Evolutionary conservation across 1,140 invertebrate genomes (phyloP).

Genomic region (Aphis craccivora): DNA sequence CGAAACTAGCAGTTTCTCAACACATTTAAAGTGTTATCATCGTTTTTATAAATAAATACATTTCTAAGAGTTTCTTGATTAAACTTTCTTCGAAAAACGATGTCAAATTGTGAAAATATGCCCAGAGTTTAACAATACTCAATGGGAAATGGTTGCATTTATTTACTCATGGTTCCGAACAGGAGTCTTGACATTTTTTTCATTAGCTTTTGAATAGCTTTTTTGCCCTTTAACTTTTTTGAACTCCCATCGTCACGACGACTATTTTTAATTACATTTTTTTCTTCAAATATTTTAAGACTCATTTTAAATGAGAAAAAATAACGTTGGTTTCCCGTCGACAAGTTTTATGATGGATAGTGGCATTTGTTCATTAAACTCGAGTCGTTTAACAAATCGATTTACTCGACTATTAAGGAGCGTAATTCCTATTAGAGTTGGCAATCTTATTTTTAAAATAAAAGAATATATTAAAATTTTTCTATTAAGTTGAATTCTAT

Average conservation of each 20-base stretch:
- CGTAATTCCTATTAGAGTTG: not conserved
- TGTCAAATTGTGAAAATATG: not conserved
- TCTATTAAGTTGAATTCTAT: not conserved
- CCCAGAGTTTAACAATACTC: not conserved
- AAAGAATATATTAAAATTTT: not conserved
- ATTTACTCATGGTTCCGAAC: constrained; percentile 25
- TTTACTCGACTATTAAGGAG: not conserved
- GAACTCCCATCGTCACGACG: not conserved
- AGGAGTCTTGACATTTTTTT: constrained; percentile 37
- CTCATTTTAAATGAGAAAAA: not conserved
- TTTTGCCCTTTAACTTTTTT: constrained; percentile 40
- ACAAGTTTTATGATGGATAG: constrained; percentile 34
- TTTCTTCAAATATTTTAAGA: constrained; percentile 40
- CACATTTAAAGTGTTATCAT: not conserved
- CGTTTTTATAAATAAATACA: not conserved
- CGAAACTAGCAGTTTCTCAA: not conserved
- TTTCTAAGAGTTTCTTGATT: not conserved
- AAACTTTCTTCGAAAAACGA: constrained; percentile 15
- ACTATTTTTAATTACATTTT: constrained; percentile 33
- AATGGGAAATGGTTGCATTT: not conserved
- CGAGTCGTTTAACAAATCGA: constrained; percentile 21
- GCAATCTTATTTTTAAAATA: not conserved
- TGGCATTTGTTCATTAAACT: constrained; percentile 8
- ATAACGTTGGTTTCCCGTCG: not conserved
- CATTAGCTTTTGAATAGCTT: constrained; percentile 15